Conservation (phyloP, 2,113 vertebrate species). For the Gymnocephalus cernua region DNA sequence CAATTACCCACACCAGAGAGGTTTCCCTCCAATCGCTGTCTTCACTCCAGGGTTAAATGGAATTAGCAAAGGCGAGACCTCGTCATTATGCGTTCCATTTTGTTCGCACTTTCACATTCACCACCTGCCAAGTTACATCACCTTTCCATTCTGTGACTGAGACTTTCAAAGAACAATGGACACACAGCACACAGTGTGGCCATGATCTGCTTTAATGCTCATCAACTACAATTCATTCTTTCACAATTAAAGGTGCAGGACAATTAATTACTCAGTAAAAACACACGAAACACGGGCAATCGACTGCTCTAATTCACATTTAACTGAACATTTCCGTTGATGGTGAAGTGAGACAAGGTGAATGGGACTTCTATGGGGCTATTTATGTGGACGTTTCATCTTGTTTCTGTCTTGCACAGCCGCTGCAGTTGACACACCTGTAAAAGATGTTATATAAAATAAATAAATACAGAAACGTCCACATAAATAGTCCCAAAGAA, state of each 20-base stretch:
- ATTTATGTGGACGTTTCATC: no score
- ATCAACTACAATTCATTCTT: conserved; percentile 54
- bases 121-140: conserved; percentile 62
- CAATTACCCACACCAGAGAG: conserved; percentile 60
- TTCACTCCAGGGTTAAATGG: conserved; percentile 64
- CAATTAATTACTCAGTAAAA: conserved; percentile 67
- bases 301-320: no score
- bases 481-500: no score
- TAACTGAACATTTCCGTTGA: no score
- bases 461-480: no score
- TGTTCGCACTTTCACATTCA: conserved; percentile 58
- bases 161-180: conserved; percentile 66
- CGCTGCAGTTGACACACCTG: no score
- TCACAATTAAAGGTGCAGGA: conserved; percentile 53
- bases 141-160: conserved; percentile 53
- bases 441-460: no score
- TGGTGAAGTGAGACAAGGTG: no score
- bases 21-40: conserved; percentile 41
- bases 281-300: no score
- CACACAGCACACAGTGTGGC: conserved; percentile 2
- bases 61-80: conserved; percentile 65
- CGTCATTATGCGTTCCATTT: conserved; percentile 54
- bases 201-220: conserved; percentile 56
- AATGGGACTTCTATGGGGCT: no score
- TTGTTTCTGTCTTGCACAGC: no score